These are phyloP conservation scores for Pitta sordida DNA, from an alignment of 2,113 vertebrate species.

Conservation along the genomic window DNA sequence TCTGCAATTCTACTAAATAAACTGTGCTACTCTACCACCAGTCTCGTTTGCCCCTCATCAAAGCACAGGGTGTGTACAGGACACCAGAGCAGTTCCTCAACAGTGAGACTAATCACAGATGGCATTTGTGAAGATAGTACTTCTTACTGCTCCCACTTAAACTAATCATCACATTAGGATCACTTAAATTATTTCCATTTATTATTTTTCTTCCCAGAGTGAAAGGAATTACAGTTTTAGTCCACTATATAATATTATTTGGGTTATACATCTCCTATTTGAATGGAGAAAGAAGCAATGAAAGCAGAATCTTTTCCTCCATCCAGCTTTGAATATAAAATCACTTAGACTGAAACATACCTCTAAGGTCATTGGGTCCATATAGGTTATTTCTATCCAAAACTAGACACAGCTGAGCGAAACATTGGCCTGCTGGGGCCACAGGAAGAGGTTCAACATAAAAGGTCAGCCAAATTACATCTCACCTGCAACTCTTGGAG, in stretches of 20 bases:
- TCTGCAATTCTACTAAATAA: not conserved
- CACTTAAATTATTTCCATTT: not conserved
- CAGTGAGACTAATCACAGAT: not conserved
- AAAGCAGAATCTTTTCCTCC: not conserved
- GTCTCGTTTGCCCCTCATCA: not conserved
- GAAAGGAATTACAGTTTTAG: not conserved
- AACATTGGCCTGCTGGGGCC: not conserved
- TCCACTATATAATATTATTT: not conserved
- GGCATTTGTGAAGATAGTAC: not conserved
- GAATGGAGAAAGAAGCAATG: not conserved
- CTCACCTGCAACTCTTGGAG: constrained; percentile 39
- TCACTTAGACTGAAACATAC: not conserved
- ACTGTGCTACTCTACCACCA: not conserved
- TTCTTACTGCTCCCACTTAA: not conserved
- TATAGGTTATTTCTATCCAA: not conserved
- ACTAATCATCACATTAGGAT: not conserved
- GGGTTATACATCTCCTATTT: not conserved
- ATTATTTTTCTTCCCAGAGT: not conserved
- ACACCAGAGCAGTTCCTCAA: not conserved
- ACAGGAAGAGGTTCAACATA: not conserved
- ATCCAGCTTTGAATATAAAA: not conserved
- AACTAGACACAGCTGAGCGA: not conserved
- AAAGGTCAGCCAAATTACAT: constrained; percentile 46
- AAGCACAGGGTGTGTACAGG: not conserved
- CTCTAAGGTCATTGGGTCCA: not conserved